Evolutionary conservation across 2,888 invertebrate genomes (phyloP).

Genomic region (Andrena marginata): DNA sequence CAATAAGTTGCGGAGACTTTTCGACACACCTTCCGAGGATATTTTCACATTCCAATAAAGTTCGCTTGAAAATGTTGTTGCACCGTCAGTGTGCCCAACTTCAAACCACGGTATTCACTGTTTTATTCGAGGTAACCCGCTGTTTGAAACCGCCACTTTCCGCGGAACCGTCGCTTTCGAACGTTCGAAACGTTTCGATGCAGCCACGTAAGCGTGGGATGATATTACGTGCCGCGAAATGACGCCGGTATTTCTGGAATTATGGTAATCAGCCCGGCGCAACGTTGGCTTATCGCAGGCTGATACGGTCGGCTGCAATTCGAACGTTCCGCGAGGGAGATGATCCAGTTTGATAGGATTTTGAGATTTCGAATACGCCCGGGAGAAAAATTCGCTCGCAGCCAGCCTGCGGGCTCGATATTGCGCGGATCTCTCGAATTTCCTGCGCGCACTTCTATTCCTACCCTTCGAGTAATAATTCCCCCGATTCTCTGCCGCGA

Average conservation of each 20-base stretch:
- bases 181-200: slow-evolving; percentile 10
- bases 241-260: slow-evolving; percentile 66
- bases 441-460: slow-evolving; percentile 9
- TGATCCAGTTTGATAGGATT: slow-evolving; percentile 60
- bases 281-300: slow-evolving; percentile 63
- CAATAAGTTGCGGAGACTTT: too few species aligned
- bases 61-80: too few species aligned
- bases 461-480: slow-evolving; percentile 1
- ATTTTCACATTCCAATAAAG: too few species aligned
- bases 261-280: slow-evolving; percentile 64
- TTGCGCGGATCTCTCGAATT: slow-evolving; percentile 48
- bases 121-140: too few species aligned
- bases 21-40: too few species aligned
- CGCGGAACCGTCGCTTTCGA: not conserved
- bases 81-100: too few species aligned
- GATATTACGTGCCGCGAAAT: slow-evolving; percentile 54
- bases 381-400: slow-evolving; percentile 42
- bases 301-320: slow-evolving; percentile 63
- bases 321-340: slow-evolving; percentile 51
- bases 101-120: not conserved
- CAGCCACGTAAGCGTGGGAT: slow-evolving; percentile 15
- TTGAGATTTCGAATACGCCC: slow-evolving; percentile 47
- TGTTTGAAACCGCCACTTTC: slow-evolving; percentile 1
- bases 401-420: slow-evolving; percentile 12
- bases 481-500: slow-evolving; percentile 3